These are phyloP conservation scores for Acinonyx jubatus DNA, from an alignment of 2,113 vertebrate species.

Conservation along the genomic window DNA sequence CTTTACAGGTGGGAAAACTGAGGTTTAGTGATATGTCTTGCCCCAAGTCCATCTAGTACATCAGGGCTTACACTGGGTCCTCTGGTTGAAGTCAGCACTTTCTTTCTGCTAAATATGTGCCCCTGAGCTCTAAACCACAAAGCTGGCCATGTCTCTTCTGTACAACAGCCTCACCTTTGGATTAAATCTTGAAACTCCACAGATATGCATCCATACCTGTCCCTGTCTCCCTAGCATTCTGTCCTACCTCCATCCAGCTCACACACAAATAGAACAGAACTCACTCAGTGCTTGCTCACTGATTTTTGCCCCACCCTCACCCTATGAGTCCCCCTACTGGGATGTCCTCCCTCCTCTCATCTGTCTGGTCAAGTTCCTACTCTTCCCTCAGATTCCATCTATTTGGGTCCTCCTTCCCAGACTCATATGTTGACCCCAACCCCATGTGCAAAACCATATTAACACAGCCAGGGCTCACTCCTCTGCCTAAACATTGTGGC, in stretches of 20 bases:
- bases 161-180: background rate
- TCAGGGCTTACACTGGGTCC: background rate
- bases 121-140: constrained; percentile 27
- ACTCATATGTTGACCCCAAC: background rate
- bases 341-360: background rate
- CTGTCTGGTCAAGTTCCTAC: background rate
- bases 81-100: background rate
- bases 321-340: background rate
- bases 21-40: background rate
- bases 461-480: background rate
- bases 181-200: background rate
- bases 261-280: background rate
- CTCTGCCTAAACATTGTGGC: background rate
- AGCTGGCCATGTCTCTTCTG: background rate
- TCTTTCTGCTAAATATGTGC: background rate
- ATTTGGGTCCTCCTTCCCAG: background rate
- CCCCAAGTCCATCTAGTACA: background rate
- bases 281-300: background rate
- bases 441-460: background rate
- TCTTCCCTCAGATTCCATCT: background rate
- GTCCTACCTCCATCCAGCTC: background rate
- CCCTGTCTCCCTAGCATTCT: background rate
- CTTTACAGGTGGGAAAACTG: background rate
- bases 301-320: background rate
- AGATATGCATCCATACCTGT: background rate